These are phyloP conservation scores for Ceratitis capitata DNA, from an alignment of 1,140 invertebrate species.

Conservation along the genomic window DNA sequence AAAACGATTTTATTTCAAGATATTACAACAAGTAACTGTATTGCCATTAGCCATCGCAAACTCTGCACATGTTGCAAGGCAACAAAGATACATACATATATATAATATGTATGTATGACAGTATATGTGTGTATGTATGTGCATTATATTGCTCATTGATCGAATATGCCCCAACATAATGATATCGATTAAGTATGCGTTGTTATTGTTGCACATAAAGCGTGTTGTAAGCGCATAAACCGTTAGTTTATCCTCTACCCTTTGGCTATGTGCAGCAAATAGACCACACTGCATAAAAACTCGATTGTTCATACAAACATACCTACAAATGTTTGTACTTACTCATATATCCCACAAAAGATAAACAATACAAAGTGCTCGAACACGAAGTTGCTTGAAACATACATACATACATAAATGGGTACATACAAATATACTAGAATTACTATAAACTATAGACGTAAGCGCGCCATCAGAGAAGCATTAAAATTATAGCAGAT, in stretches of 20 bases:
- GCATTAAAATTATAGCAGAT: constrained; percentile 22
- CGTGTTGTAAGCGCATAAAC: constrained; percentile 34
- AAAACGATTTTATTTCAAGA: neutral
- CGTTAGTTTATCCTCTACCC: constrained; percentile 31
- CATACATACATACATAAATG: no score
- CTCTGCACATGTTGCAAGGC: neutral
- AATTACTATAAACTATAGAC: no score
- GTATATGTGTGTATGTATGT: neutral
- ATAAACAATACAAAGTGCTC: constrained; percentile 6
- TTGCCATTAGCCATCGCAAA: neutral
- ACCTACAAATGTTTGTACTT: no score
- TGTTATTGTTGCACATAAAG: constrained; percentile 29
- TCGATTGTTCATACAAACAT: neutral
- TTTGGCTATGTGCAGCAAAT: constrained; percentile 29
- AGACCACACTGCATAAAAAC: constrained; percentile 2
- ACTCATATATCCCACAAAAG: no score
- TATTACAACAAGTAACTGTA: neutral
- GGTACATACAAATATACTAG: no score
- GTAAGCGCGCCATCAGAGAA: neutral
- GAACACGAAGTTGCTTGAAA: no score
- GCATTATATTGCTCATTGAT: neutral
- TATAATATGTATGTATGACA: no score
- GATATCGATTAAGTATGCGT: neutral
- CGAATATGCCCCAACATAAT: constrained; percentile 32
- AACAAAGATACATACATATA: no score